Evolutionary conservation across 2,797 vertebrate genomes (phyloP).

Genomic region (Echiichthys vipera): DNA sequence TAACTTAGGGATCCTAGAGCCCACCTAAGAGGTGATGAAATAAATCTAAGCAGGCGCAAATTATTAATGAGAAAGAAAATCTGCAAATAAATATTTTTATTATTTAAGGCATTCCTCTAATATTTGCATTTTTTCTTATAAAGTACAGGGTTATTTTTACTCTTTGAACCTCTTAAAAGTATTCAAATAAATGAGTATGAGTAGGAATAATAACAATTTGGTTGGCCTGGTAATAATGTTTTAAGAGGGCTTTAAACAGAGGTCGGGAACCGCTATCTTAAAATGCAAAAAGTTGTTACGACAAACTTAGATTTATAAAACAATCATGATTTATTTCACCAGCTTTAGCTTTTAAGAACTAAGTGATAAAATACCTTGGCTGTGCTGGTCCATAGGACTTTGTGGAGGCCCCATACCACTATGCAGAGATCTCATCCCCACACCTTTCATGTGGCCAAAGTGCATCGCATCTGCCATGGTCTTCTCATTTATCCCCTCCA

Average conservation of each 20-base stretch:
- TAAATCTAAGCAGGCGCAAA: not conserved
- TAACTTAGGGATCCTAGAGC: not conserved
- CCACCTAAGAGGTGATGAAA: not conserved
- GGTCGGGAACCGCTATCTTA: not conserved
- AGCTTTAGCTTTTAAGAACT: not conserved
- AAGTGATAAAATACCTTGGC: slow-evolving; percentile 85
- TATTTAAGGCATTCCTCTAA: not conserved
- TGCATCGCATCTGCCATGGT: slow-evolving; percentile 92
- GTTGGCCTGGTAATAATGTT: not conserved
- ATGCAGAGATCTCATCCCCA: slow-evolving; percentile 93
- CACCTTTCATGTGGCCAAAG: slow-evolving; percentile 93
- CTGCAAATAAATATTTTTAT: not conserved
- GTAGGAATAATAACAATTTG: not conserved
- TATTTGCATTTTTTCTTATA: not conserved
- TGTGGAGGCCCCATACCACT: slow-evolving; percentile 98
- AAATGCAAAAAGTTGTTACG: not conserved
- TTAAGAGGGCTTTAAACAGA: not conserved
- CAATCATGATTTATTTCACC: not conserved
- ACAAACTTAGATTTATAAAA: not conserved
- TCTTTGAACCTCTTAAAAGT: not conserved
- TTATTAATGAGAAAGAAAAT: not conserved
- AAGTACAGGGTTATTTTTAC: not conserved
- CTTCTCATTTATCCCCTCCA: slow-evolving; percentile 96
- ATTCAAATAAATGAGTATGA: not conserved
- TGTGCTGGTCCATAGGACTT: slow-evolving; percentile 98